Conservation (phyloP, 2,113 vertebrate genomes). For the Tachysurus fulvidraco region DNA sequence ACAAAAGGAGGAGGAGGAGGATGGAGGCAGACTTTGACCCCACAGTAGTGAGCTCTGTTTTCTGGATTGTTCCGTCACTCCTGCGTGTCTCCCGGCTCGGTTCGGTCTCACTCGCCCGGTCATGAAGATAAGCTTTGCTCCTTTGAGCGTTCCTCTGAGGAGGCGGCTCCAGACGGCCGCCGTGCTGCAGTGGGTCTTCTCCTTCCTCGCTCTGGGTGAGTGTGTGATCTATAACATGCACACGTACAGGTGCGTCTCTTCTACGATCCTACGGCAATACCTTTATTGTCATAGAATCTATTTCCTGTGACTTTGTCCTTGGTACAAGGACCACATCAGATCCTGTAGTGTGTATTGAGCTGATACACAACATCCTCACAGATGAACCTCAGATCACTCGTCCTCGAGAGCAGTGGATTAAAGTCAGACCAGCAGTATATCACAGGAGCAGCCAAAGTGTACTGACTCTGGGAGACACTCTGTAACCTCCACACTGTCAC, state of each 20-base stretch:
- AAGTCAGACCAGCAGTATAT: background rate
- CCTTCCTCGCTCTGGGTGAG: slow-evolving; percentile 82
- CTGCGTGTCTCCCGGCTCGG: slow-evolving; percentile 2
- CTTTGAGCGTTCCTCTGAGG: slow-evolving; percentile 64
- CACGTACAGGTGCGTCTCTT: background rate
- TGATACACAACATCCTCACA: background rate
- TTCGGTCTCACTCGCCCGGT: slow-evolving; percentile 3
- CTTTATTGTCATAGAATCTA: background rate
- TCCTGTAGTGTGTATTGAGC: background rate
- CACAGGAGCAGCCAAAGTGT: background rate
- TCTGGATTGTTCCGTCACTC: background rate
- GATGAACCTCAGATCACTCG: background rate
- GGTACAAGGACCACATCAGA: background rate
- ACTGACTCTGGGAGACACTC: background rate
- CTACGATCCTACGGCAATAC: no score
- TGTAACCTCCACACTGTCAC: background rate
- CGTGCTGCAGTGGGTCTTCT: slow-evolving; percentile 79
- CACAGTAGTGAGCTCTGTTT: background rate
- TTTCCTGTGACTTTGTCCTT: background rate
- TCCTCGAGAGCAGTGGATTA: background rate
- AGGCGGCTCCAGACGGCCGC: slow-evolving; percentile 79
- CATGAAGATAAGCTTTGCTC: slow-evolving; percentile 82
- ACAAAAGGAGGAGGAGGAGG: slow-evolving; percentile 31
- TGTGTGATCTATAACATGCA: background rate
- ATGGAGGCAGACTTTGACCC: slow-evolving; percentile 71